phyloP scores from a whole-genome alignment of 2,888 invertebrate species.

The Adelognathus sp. region DNA sequence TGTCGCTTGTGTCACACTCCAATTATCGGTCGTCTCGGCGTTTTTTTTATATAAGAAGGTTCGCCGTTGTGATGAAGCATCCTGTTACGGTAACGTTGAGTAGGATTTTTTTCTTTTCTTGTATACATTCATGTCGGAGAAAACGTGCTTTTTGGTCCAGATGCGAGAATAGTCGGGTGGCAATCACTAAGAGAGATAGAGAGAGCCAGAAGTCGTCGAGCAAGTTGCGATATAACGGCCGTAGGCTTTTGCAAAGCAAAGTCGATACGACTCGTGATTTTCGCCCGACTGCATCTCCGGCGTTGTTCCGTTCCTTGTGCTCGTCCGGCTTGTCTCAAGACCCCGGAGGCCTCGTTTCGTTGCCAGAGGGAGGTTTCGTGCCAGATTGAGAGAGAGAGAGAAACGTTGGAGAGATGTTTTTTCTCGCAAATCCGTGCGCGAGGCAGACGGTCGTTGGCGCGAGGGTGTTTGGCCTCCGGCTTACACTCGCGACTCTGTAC shows the following conservation, averaged over 20 bases:
- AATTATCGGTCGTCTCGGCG: not conserved
- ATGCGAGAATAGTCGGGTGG: not conserved
- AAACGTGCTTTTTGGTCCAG: constrained; percentile 7
- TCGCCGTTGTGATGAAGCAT: not conserved
- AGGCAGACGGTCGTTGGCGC: constrained; percentile 36
- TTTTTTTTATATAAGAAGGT: not conserved
- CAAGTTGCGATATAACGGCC: constrained; percentile 27
- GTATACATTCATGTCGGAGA: not conserved
- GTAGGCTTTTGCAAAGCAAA: constrained; percentile 39
- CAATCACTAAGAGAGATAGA: not conserved
- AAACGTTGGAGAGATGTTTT: constrained; percentile 48
- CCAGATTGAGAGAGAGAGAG: constrained; percentile 2
- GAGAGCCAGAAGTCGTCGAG: constrained; percentile 20
- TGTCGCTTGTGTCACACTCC: not conserved
- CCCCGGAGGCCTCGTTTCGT: constrained; percentile 52
- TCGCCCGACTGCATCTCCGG: constrained; percentile 50
- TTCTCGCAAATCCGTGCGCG: constrained; percentile 52
- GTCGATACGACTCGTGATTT: constrained; percentile 53
- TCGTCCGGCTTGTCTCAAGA: constrained; percentile 40
- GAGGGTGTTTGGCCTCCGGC: constrained; percentile 48
- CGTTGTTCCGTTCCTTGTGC: constrained; percentile 30
- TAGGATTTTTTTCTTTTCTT: not conserved
- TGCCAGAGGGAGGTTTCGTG: not conserved
- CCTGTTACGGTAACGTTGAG: not conserved
- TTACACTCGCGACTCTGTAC: constrained; percentile 36